Base-by-base conservation (phyloP, 2,888 invertebrate genomes). In the Apantesis nais region DNA sequence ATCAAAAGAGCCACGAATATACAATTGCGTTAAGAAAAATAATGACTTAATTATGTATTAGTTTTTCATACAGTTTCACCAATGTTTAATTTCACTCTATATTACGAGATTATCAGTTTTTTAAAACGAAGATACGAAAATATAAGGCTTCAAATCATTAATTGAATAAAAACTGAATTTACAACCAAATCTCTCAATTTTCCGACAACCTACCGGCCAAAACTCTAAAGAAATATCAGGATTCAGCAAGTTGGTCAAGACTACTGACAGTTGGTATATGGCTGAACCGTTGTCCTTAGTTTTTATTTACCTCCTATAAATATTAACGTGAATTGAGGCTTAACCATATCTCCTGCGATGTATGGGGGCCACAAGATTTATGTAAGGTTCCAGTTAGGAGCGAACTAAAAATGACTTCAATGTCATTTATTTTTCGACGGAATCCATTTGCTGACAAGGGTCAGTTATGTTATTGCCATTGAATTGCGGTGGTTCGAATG, bases 371-470 rank as follows among this genome's bases (percentile, higher is more conserved):
- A 78, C 72, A 79, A 85, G 90, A 92, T 92, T 90, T 92, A 92
- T 92, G 85, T 84, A 76, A 82, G 89, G 88, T 87, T 82, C 76
- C 73, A 84, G 79, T 83, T 83, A 86, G 85, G 85, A 83, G 86
- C 85, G 76, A 76, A 84, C 83, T 81, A 86, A 89, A 90, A 91
- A 86, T 89, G 84, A 88, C 86, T 82, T 85, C 85, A 89, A 76
- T 86, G 83, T 88, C 89, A 88, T 88, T 86, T 90, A 88, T 90
- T 86, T 85, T 85, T 84, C 79, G 76, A 80, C 78, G 81, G 79
- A 80, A 83, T 81, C 86, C 88, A 88, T 90, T 90, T 89, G 88
- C 89, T 92, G 92, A 93, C 92, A 90, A 82, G 91, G 92, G 92
- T 91, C 87, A 85, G 84, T 85, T 84, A 84, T 89, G 87, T 88